Conservation (phyloP, 2,797 vertebrate genomes). For the Lacerta viridis region DNA sequence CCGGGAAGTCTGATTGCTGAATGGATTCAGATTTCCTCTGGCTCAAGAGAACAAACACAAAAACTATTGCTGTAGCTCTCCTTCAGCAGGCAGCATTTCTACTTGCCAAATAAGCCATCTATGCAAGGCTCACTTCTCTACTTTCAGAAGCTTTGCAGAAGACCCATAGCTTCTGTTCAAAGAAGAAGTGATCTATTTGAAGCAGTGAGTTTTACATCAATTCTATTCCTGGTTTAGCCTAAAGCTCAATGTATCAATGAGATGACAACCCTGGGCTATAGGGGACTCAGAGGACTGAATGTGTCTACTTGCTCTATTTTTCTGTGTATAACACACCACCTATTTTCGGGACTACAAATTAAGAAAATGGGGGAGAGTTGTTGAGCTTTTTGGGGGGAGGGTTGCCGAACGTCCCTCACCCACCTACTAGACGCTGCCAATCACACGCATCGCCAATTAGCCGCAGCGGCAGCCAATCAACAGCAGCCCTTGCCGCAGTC, state of each 20-base stretch:
- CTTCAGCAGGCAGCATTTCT: neutral
- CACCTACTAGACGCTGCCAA: no score
- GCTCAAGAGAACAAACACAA: neutral
- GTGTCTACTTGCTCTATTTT: neutral
- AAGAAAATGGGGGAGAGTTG: no score
- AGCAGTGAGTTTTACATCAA: neutral
- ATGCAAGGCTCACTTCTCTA: neutral
- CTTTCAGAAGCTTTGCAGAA: neutral
- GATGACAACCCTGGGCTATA: neutral
- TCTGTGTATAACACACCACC: no score
- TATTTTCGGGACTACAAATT: no score
- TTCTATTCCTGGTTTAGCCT: neutral
- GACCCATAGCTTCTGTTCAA: neutral
- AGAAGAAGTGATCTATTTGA: neutral
- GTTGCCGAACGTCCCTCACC: no score
- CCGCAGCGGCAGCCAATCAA: no score
- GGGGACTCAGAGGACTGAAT: no score
- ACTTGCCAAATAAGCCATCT: neutral
- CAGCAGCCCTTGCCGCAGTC: no score
- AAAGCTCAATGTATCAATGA: no score
- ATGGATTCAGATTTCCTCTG: accelerated
- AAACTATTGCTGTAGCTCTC: accelerated
- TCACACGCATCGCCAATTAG: no score
- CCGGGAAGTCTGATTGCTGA: neutral
- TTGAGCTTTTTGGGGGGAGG: no score